A percentile compares a stretch with the other conserved stretches of the same genome.
Conservation (phyloP, 2,797 vertebrate genomes). For the Salmo trutta region DNA sequence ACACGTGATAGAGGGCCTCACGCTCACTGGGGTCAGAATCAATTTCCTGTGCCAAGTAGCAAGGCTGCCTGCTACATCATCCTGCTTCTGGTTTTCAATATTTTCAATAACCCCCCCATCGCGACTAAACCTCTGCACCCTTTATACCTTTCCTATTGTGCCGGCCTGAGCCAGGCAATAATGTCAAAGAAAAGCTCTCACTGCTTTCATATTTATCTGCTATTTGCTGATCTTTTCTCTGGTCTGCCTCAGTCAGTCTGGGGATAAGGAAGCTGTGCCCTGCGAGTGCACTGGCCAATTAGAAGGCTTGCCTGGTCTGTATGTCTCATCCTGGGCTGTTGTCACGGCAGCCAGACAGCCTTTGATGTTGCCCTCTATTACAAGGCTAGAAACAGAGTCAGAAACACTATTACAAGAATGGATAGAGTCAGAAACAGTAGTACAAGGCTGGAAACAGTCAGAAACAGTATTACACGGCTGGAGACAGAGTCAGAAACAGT, state of each 20-base stretch:
- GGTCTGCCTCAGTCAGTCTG: neutral
- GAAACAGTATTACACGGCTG: too few species aligned
- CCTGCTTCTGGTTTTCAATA: neutral
- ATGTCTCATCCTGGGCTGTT: constrained; percentile 17
- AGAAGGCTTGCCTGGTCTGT: constrained; percentile 26
- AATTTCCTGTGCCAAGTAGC: constrained; percentile 44
- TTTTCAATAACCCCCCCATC: constrained; percentile 39
- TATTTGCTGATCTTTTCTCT: constrained; percentile 11
- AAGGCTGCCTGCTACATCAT: constrained; percentile 14
- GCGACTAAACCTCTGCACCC: neutral
- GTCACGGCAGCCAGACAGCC: constrained; percentile 11
- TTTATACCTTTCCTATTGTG: neutral
- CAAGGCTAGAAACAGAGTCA: constrained; percentile 4
- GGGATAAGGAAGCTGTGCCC: constrained; percentile 5
- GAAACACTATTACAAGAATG: neutral
- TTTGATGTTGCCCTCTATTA: constrained; percentile 26
- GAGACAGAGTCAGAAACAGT: too few species aligned
- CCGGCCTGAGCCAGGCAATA: neutral
- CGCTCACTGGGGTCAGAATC: constrained; percentile 16
- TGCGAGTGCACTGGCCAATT: constrained; percentile 47
- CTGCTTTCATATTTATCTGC: constrained; percentile 24
- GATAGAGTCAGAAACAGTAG: too few species aligned
- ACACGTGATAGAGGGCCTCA: neutral
- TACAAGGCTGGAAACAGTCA: too few species aligned
- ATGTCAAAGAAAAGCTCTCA: neutral